A percentile compares a stretch with the other conserved stretches of the same genome.
Evolutionary conservation across 2,113 vertebrate species (phyloP).

Genomic region (Tetrax tetrax): DNA sequence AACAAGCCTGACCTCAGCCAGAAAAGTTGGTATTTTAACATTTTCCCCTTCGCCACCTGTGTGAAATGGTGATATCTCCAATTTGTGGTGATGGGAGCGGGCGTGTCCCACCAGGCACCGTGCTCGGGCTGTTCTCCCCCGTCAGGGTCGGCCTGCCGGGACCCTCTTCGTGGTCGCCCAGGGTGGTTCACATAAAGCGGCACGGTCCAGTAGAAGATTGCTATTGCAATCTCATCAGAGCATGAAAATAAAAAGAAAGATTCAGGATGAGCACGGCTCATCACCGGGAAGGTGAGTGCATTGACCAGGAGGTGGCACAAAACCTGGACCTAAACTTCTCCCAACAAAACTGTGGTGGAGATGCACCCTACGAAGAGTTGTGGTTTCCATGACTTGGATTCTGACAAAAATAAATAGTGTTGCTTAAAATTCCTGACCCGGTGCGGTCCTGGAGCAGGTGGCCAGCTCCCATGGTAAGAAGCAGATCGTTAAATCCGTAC

Average conservation of each 20-base stretch:
- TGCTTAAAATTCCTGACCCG: background rate
- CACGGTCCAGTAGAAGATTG: background rate
- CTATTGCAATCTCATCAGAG: background rate
- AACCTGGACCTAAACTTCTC: background rate
- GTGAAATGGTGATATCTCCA: background rate
- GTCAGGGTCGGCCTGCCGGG: background rate
- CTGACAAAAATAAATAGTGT: background rate
- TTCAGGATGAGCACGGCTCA: background rate
- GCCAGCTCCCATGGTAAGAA: background rate
- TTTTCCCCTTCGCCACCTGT: background rate
- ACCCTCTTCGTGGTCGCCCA: background rate
- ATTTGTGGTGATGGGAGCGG: background rate
- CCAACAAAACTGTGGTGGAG: background rate
- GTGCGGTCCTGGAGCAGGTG: background rate
- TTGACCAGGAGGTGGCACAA: background rate
- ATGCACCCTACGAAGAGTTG: fast-evolving
- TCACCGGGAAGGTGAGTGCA: background rate
- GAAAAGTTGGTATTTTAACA: background rate
- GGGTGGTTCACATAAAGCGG: background rate
- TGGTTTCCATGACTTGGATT: background rate
- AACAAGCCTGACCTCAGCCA: background rate
- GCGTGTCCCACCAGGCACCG: fast-evolving
- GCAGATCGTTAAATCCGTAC: background rate
- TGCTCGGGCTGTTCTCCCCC: fast-evolving
- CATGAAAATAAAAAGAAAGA: background rate